Base-by-base conservation (phyloP, 1,140 invertebrate genomes). In the Anadara kagoshimensis region DNA sequence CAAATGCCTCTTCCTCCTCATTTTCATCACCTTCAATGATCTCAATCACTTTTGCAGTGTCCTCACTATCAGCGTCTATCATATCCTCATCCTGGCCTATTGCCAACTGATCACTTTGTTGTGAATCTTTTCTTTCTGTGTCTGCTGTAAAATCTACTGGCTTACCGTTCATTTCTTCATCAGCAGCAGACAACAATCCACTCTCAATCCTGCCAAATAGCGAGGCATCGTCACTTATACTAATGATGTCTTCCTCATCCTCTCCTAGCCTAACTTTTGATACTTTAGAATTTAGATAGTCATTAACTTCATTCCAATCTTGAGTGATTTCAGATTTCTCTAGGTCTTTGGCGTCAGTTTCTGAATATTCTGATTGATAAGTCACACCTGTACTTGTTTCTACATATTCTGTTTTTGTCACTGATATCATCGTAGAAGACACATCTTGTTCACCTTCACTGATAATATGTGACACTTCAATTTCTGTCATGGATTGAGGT, bases 141-240 rank as follows among this genome's bases (percentile, higher is more conserved):
- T 47, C 64, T 22, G 70, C 70, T 14, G 67, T 57, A 58, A 73
- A 73, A 67, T 73, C 70, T 16, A 67, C 63, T 14, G 70, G 70
- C 4, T 29, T 59, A 44, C 70, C 70, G 18, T 26, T 47, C 70
- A 73, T 73, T 61, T 73, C 70, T 26, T 65, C 63, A 54, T 73
- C 70, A 66, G 70, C 70, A 45, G 57, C 56, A 24, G 44, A 61
- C 16, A 49, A 49, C 22, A 73, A 51, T 16, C 44, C n/a, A 26
- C 56, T 10, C 16, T 73, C 62, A 24, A 73, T 67, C 44, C 57
- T 58, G 24, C 36, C 41, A n/a, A 16, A 26, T n/a, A 20, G 5
- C 18, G 62, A n/a, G 8, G 12, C 26, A 20, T 64, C 49, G 12
- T 64, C 45, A 53, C 53, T 29, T 7, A 64, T 64, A 20, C 53